Percentiles rank a stretch among this genome's conserved stretches.
Conservation (phyloP, 2,888 invertebrate genomes). For the Caenorhabditis sulstoni region DNA sequence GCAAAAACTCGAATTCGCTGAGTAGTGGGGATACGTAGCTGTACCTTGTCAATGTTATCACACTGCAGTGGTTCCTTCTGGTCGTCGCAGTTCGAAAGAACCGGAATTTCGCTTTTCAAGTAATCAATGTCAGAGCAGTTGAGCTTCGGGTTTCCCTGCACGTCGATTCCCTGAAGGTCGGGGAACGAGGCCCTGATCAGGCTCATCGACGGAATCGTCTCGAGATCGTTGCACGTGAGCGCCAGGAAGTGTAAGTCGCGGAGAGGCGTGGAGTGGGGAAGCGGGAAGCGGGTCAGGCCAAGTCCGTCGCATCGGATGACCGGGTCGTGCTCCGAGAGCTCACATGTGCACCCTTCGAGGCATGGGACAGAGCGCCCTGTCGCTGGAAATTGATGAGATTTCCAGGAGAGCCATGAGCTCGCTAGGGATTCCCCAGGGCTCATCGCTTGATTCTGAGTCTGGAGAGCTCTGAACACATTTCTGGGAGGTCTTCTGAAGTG, state of each 20-base stretch:
- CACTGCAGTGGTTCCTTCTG: slow-evolving; percentile 49
- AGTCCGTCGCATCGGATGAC: slow-evolving; percentile 66
- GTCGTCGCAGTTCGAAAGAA: slow-evolving; percentile 57
- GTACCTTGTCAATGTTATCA: slow-evolving; percentile 45
- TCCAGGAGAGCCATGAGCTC: background rate
- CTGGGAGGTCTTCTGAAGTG: too few species aligned
- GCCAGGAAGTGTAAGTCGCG: slow-evolving; percentile 64
- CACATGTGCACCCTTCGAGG: slow-evolving; percentile 66
- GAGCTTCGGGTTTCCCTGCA: slow-evolving; percentile 64
- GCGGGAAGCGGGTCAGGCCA: slow-evolving; percentile 53
- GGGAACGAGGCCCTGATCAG: slow-evolving; percentile 68
- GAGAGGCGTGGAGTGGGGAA: slow-evolving; percentile 60
- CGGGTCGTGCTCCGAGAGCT: slow-evolving; percentile 57
- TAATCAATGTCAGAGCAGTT: slow-evolving; percentile 55
- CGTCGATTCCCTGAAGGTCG: slow-evolving; percentile 68
- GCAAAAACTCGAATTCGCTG: background rate
- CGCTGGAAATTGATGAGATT: slow-evolving; percentile 17
- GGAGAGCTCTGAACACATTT: too few species aligned
- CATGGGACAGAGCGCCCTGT: slow-evolving; percentile 49
- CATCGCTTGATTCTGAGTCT: background rate
- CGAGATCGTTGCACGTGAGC: slow-evolving; percentile 67
- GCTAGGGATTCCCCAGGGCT: background rate
- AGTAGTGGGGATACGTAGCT: too few species aligned
- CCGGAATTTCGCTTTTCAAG: slow-evolving; percentile 51
- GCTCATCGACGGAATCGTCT: slow-evolving; percentile 53